phyloP scores from a whole-genome alignment of 2,797 vertebrate genomes.

The Psittacula derbiana region DNA sequence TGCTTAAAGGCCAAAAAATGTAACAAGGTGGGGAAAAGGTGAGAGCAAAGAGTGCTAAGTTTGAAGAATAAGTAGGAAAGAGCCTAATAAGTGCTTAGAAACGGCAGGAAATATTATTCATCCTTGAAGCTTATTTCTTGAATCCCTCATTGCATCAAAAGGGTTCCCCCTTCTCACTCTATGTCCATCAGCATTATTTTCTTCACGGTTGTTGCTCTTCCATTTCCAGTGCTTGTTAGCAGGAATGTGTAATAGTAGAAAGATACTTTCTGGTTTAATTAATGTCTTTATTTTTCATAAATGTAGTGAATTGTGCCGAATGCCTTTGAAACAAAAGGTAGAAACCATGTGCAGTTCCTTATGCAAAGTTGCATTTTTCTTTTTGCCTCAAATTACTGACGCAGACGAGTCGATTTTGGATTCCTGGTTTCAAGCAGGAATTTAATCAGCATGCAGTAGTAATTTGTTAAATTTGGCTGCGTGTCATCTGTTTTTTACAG shows the following conservation, averaged over 20 bases:
- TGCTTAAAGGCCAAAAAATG: neutral
- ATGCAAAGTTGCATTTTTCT: neutral
- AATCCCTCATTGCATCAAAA: neutral
- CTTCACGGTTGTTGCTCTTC: neutral
- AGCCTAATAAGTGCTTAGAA: neutral
- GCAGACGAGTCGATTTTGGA: neutral
- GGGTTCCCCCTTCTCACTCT: neutral
- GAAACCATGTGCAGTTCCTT: neutral
- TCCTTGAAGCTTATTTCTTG: neutral
- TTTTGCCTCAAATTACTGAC: neutral
- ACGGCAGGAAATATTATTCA: neutral
- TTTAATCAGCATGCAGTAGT: neutral
- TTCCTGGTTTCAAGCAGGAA: neutral
- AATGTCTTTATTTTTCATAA: neutral
- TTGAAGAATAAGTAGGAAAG: neutral
- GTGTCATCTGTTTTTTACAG: rapidly evolving
- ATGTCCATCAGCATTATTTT: neutral
- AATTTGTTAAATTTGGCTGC: neutral
- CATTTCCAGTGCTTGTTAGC: neutral
- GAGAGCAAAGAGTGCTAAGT: neutral
- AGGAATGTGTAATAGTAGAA: neutral
- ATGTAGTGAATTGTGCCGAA: neutral
- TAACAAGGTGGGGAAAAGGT: neutral
- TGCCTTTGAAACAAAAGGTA: neutral
- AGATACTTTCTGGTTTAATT: neutral